These are phyloP conservation scores for Malurus elegans DNA, from an alignment of 2,113 vertebrate genomes.

Conservation along the genomic window DNA sequence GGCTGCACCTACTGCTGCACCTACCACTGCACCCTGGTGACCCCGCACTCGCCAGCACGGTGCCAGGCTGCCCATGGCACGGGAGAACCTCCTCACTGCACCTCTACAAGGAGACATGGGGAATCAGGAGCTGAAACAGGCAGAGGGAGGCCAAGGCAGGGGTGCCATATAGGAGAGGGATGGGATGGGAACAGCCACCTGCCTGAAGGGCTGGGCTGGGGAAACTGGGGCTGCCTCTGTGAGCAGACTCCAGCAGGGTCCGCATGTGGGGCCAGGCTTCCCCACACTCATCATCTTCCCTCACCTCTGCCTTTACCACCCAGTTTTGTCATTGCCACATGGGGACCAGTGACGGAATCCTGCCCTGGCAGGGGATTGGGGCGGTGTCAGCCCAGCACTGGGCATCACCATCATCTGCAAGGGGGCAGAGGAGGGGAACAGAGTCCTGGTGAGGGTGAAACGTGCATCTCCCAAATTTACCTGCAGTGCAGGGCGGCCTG, in stretches of 20 bases:
- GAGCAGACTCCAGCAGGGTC: neutral
- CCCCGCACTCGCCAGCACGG: accelerated
- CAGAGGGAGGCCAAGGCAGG: neutral
- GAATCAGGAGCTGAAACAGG: neutral
- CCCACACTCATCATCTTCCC: neutral
- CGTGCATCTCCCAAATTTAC: neutral
- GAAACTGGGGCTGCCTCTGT: neutral
- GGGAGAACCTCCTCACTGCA: neutral
- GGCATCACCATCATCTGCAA: neutral
- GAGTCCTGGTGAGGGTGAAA: neutral
- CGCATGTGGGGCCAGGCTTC: accelerated
- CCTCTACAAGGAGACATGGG: accelerated
- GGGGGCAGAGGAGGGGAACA: neutral
- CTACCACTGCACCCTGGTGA: neutral
- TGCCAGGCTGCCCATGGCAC: neutral
- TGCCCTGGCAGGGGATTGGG: neutral
- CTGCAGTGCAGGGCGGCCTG: accelerated
- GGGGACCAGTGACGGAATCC: neutral
- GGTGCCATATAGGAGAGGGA: neutral
- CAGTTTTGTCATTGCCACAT: neutral
- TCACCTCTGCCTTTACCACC: neutral
- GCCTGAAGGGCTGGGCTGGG: neutral
- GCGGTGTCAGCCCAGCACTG: neutral
- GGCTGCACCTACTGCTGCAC: neutral
- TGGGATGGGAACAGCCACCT: neutral